Base-by-base conservation (phyloP, 2,888 invertebrate genomes). In the Laspeyria flexula region DNA sequence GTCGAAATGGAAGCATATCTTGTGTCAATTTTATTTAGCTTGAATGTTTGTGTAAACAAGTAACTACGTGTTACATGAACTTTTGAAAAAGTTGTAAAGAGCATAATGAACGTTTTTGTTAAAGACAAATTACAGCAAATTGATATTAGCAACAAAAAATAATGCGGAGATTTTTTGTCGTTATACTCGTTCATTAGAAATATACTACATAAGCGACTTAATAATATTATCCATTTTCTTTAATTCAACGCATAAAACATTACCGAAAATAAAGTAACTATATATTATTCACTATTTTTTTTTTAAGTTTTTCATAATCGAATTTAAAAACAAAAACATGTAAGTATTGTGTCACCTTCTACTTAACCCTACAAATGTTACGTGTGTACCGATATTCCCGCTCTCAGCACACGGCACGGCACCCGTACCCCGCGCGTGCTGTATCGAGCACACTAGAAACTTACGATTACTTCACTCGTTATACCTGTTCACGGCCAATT, bases 391-490 rank as follows among this genome's bases (percentile, higher is more conserved):
- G 15, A 47, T 44, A 63, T 65, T 69, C 54, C 44, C 43, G 34
- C 30, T 40, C 54, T 60, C 55, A 29, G 13, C 16, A 31, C 12
- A 4, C 27, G 11, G 13, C 30, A 4, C 13, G n/a, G 7, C 4
- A 6, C 35, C 21, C 2, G 7, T 7, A 25, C 6, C 7, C 15
- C 3, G 10, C 13, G 11, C 34, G 18, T 56, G 53, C 51, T 66
- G 62, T 61, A 65, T 69, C 54, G 67, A 60, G 49, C 27, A 48
- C 23, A 46, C 35, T 55, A 54, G 6, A 53, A 56, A 49, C 61
- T 60, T 64, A 73, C 61, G 53, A 67, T 61, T 66, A 60, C 44
- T 53, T 37, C 42, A 43, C 39, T 48, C 34, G 50, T 48, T 60
- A 57, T 43, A 52, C 57, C 65, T 55, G 60, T 43, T 55, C 54